Evolutionary conservation across 2,797 vertebrate species (phyloP).

Genomic region (Eleutherodactylus coqui): DNA sequence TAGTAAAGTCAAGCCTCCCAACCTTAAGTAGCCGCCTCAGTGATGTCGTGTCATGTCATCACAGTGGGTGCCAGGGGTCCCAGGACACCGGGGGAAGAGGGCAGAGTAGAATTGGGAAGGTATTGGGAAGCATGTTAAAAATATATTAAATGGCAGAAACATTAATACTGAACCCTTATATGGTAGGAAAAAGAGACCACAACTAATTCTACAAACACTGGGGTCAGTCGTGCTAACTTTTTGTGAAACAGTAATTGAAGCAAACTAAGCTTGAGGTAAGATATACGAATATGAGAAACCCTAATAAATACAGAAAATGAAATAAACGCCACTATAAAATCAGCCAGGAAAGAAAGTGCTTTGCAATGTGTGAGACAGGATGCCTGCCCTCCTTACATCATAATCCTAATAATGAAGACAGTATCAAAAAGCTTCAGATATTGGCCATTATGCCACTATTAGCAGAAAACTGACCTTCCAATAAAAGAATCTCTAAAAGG

Average conservation of each 20-base stretch:
- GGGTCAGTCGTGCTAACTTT: neutral
- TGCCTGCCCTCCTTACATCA: conserved; percentile 8
- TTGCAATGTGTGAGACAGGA: neutral
- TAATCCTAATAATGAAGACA: neutral
- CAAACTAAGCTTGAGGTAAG: neutral
- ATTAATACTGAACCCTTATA: neutral
- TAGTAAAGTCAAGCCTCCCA: neutral
- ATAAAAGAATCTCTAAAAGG: neutral
- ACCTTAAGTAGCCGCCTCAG: neutral
- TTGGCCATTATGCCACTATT: neutral
- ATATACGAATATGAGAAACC: neutral
- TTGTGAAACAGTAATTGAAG: neutral
- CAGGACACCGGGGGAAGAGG: too few species aligned
- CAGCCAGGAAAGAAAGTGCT: neutral
- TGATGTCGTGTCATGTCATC: neutral
- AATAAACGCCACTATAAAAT: neutral
- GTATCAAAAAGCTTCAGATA: neutral
- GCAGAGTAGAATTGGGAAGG: neutral
- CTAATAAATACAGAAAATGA: neutral
- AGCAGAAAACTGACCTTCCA: neutral
- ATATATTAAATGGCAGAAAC: too few species aligned
- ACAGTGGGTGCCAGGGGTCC: too few species aligned
- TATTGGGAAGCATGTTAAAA: neutral
- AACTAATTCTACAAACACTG: neutral
- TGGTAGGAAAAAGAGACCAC: neutral